phyloP scores from a whole-genome alignment of 1,140 invertebrate species.

The Panulirus ornatus region DNA sequence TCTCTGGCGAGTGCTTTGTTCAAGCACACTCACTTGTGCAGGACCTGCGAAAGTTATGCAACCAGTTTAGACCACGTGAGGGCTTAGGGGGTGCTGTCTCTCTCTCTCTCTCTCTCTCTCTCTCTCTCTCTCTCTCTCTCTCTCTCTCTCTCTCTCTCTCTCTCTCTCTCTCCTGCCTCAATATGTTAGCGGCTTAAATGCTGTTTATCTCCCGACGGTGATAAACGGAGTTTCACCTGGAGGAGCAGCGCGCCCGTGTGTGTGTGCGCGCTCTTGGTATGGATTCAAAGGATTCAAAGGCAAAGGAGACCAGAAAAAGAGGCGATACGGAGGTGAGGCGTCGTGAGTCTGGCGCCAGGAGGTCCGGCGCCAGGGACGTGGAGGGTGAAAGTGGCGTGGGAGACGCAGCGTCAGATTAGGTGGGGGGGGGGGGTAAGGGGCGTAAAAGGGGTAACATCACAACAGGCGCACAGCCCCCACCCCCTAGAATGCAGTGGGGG shows the following conservation, averaged over 20 bases:
- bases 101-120: too few relatives aligned
- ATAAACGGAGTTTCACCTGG: neutral
- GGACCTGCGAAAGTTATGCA: neutral
- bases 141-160: too few relatives aligned
- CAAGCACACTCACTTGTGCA: neutral
- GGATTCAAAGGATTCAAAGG: neutral
- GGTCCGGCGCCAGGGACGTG: slow-evolving; percentile 1
- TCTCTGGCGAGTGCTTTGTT: too few relatives aligned
- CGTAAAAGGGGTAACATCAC: too few relatives aligned
- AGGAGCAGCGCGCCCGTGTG: neutral
- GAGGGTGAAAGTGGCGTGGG: neutral
- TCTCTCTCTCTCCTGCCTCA: too few relatives aligned
- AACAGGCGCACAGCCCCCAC: too few relatives aligned
- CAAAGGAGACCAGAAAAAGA: neutral
- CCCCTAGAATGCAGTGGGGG: too few relatives aligned
- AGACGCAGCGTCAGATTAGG: neutral
- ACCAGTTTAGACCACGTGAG: neutral
- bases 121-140: too few relatives aligned
- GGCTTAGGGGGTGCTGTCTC: too few relatives aligned
- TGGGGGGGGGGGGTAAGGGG: too few relatives aligned
- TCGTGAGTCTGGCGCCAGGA: slow-evolving; percentile 6
- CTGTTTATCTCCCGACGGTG: neutral
- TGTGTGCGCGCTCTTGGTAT: neutral
- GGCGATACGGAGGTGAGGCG: neutral
- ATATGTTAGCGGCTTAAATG: neutral